phyloP scores from a whole-genome alignment of 2,797 vertebrate species.

The Coracias cyanogaster region DNA sequence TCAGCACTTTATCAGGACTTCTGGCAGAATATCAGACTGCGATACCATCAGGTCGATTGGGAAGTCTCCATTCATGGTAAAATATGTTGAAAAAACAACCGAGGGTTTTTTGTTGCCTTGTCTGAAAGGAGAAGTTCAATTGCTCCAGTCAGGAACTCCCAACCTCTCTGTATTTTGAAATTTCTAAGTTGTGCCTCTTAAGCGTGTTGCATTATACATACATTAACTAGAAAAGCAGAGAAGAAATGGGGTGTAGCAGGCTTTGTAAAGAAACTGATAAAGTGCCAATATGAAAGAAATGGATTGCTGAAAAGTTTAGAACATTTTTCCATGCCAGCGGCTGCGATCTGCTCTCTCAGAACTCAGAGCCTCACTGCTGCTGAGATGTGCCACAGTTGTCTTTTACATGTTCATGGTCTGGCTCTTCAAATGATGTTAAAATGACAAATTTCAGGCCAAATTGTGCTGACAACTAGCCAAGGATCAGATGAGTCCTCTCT shows the following conservation, averaged over 20 bases:
- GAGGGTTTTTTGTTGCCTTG: background rate
- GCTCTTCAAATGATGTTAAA: slow-evolving; percentile 13
- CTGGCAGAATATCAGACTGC: background rate
- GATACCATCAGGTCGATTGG: background rate
- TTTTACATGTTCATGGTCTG: background rate
- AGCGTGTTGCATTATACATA: background rate
- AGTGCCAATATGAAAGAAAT: background rate
- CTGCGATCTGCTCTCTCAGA: background rate
- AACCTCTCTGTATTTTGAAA: background rate
- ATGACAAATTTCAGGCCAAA: slow-evolving; percentile 26
- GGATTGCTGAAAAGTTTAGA: background rate
- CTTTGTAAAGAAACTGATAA: background rate
- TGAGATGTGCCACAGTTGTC: background rate
- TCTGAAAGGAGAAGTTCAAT: background rate
- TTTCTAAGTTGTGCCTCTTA: background rate
- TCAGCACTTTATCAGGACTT: background rate
- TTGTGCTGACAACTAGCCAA: background rate
- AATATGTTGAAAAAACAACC: background rate
- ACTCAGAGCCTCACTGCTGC: rapidly evolving
- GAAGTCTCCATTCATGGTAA: background rate
- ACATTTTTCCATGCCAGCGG: background rate
- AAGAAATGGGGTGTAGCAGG: background rate
- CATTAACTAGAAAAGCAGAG: background rate
- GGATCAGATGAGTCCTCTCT: background rate
- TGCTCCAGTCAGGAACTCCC: background rate